A percentile compares a stretch with the other conserved stretches of the same genome.
phyloP scores from a whole-genome alignment of 2,888 invertebrate species.

The Eupithecia exiguata region DNA sequence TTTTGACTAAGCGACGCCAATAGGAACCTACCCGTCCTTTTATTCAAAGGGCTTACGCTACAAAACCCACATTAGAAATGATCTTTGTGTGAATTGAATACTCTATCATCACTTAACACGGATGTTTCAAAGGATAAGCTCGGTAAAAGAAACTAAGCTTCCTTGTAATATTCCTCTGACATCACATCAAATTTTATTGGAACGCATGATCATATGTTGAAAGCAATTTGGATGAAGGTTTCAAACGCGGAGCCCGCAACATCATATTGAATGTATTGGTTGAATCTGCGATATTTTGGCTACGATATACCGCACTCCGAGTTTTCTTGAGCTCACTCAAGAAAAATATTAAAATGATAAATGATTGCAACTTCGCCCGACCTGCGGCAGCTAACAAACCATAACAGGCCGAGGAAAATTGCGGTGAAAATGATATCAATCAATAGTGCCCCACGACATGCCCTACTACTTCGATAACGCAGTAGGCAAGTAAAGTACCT shows the following conservation, averaged over 20 bases:
- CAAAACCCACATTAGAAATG: neutral
- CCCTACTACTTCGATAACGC: constrained; percentile 53
- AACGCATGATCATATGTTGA: constrained; percentile 49
- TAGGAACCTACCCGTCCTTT: neutral
- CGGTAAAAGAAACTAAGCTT: constrained; percentile 3
- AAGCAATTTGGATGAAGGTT: constrained; percentile 49
- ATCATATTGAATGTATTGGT: constrained; percentile 28
- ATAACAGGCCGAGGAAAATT: constrained; percentile 26
- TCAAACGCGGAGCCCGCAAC: constrained; percentile 34
- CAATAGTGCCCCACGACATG: constrained; percentile 63
- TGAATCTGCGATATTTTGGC: neutral
- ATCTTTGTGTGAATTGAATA: neutral
- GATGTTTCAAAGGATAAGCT: neutral
- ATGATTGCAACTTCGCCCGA: constrained; percentile 45
- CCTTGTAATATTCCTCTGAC: neutral
- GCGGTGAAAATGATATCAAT: constrained; percentile 67
- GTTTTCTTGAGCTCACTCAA: constrained; percentile 32
- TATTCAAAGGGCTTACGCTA: neutral
- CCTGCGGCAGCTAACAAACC: constrained; percentile 20
- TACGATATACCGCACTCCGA: neutral
- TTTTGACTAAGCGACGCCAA: neutral
- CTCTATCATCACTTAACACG: neutral
- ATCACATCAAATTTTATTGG: constrained; percentile 20
- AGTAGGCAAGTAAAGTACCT: constrained; percentile 39
- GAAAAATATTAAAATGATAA: constrained; percentile 59